Percentiles rank a stretch among this genome's conserved stretches.
These are phyloP conservation scores for Sminthurinus signatus DNA, from an alignment of 1,140 invertebrate genomes.

Conservation along the genomic window DNA sequence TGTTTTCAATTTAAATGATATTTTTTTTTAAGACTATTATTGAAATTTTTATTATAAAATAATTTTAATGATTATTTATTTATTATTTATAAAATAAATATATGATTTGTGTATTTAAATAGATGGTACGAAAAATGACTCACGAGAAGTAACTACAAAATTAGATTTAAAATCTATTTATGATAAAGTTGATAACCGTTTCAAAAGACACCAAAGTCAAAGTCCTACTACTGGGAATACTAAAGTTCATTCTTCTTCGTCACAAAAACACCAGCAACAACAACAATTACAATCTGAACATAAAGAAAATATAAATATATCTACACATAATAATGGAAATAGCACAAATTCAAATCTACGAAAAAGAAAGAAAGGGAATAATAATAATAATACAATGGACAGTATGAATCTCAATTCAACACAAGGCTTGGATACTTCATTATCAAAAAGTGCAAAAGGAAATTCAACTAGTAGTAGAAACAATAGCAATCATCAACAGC, in stretches of 20 bases:
- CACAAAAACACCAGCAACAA: neutral
- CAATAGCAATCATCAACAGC: too few relatives aligned
- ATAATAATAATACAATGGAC: too few relatives aligned
- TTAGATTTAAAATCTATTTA: conserved; percentile 41
- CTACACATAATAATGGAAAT: neutral
- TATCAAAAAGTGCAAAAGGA: neutral
- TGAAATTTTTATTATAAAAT: neutral
- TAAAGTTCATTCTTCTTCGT: neutral
- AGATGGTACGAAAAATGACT: conserved; percentile 12
- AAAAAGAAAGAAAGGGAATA: neutral
- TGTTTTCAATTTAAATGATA: conserved; percentile 40
- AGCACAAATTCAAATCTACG: neutral
- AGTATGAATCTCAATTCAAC: neutral
- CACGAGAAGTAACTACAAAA: conserved; percentile 29
- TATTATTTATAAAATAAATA: neutral
- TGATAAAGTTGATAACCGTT: conserved; percentile 40
- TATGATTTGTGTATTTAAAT: neutral
- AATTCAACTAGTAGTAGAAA: neutral
- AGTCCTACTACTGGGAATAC: neutral
- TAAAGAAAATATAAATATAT: neutral
- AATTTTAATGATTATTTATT: neutral
- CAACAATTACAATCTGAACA: neutral
- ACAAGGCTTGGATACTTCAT: too few relatives aligned
- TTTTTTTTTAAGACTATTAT: neutral
- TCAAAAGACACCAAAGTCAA: conserved; percentile 35